These are phyloP conservation scores for Phaenicophaeus curvirostris DNA, from an alignment of 2,797 vertebrate genomes.

Conservation along the genomic window DNA sequence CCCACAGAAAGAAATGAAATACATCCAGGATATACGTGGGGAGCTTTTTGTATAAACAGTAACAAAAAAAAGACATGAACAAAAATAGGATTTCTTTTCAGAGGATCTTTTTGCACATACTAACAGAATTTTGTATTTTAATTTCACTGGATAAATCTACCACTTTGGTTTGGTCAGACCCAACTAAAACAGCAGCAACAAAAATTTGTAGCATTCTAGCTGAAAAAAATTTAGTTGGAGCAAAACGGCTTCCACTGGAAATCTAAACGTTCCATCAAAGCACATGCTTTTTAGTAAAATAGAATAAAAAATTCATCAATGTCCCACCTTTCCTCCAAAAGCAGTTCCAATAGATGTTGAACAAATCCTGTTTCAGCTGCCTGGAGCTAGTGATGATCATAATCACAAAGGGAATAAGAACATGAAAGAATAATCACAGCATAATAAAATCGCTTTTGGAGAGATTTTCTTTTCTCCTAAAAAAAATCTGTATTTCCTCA, in stretches of 20 bases:
- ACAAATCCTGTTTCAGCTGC: not conserved
- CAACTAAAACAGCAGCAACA: not conserved
- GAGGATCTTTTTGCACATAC: not conserved
- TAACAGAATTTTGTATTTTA: not conserved
- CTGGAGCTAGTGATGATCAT: not conserved
- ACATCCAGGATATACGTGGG: not conserved
- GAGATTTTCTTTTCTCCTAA: not conserved
- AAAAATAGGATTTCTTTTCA: not conserved
- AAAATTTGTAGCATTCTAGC: not conserved
- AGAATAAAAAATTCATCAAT: not conserved
- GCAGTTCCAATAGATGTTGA: not conserved
- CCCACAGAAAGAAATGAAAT: not conserved
- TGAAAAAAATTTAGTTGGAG: not conserved
- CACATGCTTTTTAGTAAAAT: not conserved
- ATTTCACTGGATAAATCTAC: not conserved
- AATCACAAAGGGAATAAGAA: not conserved
- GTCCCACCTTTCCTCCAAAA: not conserved
- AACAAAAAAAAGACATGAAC: not conserved
- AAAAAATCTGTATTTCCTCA: not conserved
- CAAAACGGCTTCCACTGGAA: not conserved
- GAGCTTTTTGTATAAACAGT: rapidly evolving
- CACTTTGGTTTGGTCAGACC: not conserved
- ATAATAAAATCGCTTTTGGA: not conserved
- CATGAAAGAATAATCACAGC: not conserved
- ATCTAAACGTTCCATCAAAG: not conserved